These are phyloP conservation scores for Oxycera nigricornis DNA, from an alignment of 2,888 invertebrate genomes.

Conservation along the genomic window DNA sequence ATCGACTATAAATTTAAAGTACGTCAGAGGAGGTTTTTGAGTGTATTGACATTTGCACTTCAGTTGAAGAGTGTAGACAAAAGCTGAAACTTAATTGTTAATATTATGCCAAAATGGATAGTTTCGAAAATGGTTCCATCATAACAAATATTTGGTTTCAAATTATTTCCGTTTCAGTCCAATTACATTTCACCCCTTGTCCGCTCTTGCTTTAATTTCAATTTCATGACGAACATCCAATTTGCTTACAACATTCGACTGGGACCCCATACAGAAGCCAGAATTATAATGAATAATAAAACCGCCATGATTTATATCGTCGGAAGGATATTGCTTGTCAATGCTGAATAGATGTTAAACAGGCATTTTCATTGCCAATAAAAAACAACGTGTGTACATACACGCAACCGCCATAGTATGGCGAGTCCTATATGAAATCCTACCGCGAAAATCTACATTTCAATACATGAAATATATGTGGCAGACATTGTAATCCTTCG, in stretches of 20 bases:
- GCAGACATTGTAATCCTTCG: background rate
- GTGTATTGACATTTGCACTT: too few species aligned
- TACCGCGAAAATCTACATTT: background rate
- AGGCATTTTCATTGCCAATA: slow-evolving; percentile 35
- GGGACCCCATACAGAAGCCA: background rate
- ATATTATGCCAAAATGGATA: too few species aligned
- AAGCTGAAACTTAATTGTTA: too few species aligned
- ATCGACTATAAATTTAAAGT: too few species aligned
- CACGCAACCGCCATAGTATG: background rate
- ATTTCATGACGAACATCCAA: background rate
- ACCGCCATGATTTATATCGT: slow-evolving; percentile 18
- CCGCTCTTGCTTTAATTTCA: background rate
- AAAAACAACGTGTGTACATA: slow-evolving; percentile 10
- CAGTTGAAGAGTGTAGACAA: too few species aligned
- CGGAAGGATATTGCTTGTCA: slow-evolving; percentile 27
- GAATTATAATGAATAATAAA: slow-evolving; percentile 24
- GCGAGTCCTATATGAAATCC: background rate
- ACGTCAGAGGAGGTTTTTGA: too few species aligned
- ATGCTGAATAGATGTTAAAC: slow-evolving; percentile 27
- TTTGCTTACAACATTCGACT: background rate
- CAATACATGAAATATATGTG: slow-evolving; percentile 4
- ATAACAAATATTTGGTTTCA: too few species aligned
- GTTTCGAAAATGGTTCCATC: too few species aligned
- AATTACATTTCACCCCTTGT: too few species aligned
- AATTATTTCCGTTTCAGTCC: too few species aligned